Base-by-base conservation (phyloP, 2,888 invertebrate species). In the Synanthedon formicaeformis region DNA sequence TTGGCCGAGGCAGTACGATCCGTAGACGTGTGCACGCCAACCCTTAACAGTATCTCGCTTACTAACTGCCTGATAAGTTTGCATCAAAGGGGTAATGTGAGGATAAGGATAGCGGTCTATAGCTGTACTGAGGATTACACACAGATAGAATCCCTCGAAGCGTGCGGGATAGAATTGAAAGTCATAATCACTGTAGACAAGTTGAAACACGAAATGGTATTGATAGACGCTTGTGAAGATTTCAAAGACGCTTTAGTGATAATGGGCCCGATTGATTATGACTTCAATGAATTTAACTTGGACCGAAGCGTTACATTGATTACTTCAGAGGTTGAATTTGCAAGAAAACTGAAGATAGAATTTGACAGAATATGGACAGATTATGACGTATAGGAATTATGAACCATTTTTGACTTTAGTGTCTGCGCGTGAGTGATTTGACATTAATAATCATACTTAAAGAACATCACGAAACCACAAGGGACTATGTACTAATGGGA, bases 11-110 rank as follows among this genome's bases (percentile, higher is more conserved):
- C 83, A 0, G 66, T 61, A 45, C 56, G 54, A 40, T 65, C 73
- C 10, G 64, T 83, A 48, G 78, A 83, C 54, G 65, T 81, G 10
- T 82, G 81, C 55, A 61, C 79, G 34, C 78, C 80, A 2, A 71
- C 67, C 8, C 67, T 81, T 3, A 57, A 58, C 27, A 81, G 78
- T 54, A 68, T 69, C 2, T 71, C 73, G 1, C 60, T 81, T 23
- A 63, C 67, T 4, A 70, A 73, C 27, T 73, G 74, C 54, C 66
- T 83, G 3, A 61, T 76, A 41, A 63, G 55, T 12, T 68, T 69
- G 3, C 70, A 66, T 6, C 61, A 67, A 54, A 69, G 63, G 53
- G 73, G 67, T 52, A 62, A 67, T 14, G 64, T 67, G 3, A 67
- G 61, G 50, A 60, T 83, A 10, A 64, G 78, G 54, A 62, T 81